Percentiles rank a stretch among this genome's conserved stretches.
These are phyloP conservation scores for Xiphophorus birchmanni DNA, from an alignment of 2,797 vertebrate genomes.

Conservation along the genomic window DNA sequence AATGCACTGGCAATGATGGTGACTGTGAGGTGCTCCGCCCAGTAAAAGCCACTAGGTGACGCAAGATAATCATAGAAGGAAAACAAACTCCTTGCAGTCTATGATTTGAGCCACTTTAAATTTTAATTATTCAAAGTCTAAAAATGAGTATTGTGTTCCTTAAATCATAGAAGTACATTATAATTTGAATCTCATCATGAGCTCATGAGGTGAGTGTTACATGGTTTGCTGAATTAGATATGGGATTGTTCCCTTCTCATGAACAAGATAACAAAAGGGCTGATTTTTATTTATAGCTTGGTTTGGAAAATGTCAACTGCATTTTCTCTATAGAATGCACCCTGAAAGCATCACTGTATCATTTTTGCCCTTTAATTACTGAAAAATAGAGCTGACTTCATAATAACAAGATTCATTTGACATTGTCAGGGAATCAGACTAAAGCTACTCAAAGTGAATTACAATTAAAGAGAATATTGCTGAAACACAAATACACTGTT, in stretches of 20 bases:
- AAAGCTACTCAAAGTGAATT: background rate
- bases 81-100: background rate
- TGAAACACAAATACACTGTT: slow-evolving; percentile 12
- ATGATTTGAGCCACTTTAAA: background rate
- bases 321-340: background rate
- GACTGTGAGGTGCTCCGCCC: background rate
- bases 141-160: background rate
- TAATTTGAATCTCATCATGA: background rate
- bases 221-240: background rate
- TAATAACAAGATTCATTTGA: background rate
- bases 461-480: slow-evolving; percentile 13
- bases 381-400: background rate
- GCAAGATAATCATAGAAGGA: slow-evolving; percentile 33
- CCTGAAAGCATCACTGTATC: background rate
- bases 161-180: background rate
- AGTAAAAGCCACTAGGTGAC: slow-evolving; percentile 60
- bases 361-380: background rate
- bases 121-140: background rate
- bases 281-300: background rate
- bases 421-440: background rate
- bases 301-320: slow-evolving; percentile 8
- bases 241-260: background rate
- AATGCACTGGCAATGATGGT: background rate
- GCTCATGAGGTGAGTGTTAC: background rate
- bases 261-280: background rate